phyloP scores from a whole-genome alignment of 2,797 vertebrate genomes.

The Falco columbarius region DNA sequence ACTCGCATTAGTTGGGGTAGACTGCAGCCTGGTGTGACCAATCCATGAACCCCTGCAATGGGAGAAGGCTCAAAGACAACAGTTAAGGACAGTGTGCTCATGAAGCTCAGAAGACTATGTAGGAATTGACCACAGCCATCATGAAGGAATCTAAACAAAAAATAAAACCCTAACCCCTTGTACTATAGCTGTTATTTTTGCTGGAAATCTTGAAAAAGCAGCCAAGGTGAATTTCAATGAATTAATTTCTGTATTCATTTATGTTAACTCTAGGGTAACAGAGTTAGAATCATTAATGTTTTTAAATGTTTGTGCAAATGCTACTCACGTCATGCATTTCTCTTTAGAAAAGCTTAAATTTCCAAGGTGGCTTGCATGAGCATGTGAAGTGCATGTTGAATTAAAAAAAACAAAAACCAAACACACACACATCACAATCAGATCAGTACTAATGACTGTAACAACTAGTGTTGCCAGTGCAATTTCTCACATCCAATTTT shows the following conservation, averaged over 20 bases:
- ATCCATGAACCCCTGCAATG: neutral
- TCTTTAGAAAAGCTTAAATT: neutral
- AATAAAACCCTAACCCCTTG: neutral
- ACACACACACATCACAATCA: neutral
- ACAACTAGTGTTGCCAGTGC: neutral
- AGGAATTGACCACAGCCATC: neutral
- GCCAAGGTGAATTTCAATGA: neutral
- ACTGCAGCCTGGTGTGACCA: neutral
- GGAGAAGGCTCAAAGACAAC: neutral
- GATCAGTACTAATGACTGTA: neutral
- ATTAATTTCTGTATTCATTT: neutral
- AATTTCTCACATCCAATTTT: slow-evolving; percentile 39
- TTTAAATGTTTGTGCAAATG: neutral
- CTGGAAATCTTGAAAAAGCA: neutral
- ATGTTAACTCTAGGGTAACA: neutral
- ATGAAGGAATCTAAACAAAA: neutral
- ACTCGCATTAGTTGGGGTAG: too few relatives aligned
- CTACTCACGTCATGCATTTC: neutral
- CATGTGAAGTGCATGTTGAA: neutral
- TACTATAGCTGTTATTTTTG: neutral
- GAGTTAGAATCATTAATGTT: neutral
- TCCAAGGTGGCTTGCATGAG: neutral
- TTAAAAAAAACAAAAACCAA: neutral
- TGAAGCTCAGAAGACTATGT: accelerated
- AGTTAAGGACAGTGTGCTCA: neutral